Conservation (phyloP, 2,797 vertebrate genomes). For the Sebastes itinus region DNA sequence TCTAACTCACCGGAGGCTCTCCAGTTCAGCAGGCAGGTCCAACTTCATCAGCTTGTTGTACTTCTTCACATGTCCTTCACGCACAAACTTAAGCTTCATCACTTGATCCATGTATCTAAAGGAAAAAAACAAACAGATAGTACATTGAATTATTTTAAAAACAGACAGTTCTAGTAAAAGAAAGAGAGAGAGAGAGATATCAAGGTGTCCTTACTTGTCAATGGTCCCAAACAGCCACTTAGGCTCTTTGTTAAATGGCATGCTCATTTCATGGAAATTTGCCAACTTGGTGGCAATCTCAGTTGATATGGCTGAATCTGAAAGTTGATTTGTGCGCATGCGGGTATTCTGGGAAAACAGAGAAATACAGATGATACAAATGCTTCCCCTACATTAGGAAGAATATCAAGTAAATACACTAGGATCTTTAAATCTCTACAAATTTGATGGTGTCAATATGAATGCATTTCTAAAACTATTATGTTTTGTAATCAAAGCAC, state of each 20-base stretch:
- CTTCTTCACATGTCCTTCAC: slow-evolving; percentile 84
- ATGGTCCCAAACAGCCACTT: slow-evolving; percentile 94
- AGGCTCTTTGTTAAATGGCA: slow-evolving; percentile 97
- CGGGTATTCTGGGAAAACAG: slow-evolving; percentile 85
- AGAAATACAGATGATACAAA: background rate
- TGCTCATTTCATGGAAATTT: slow-evolving; percentile 91
- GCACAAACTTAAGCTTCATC: slow-evolving; percentile 83
- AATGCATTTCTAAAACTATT: background rate
- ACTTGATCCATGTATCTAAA: slow-evolving; percentile 93
- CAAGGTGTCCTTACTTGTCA: slow-evolving; percentile 80
- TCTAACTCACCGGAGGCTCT: slow-evolving; percentile 85
- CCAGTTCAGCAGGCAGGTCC: slow-evolving; percentile 87
- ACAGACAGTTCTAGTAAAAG: background rate
- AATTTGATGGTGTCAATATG: background rate
- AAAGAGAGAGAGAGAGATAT: background rate
- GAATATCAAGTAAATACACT: background rate
- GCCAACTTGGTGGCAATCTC: slow-evolving; percentile 91
- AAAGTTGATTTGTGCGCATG: slow-evolving; percentile 87
- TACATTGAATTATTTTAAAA: background rate
- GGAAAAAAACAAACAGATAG: background rate
- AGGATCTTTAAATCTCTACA: background rate
- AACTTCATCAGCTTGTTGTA: slow-evolving; percentile 86
- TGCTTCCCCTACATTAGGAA: background rate
- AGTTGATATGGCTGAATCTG: slow-evolving; percentile 81
- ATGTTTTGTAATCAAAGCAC: background rate